Conservation (phyloP, 2,113 vertebrate species). For the Rhabdomys dilectus region DNA sequence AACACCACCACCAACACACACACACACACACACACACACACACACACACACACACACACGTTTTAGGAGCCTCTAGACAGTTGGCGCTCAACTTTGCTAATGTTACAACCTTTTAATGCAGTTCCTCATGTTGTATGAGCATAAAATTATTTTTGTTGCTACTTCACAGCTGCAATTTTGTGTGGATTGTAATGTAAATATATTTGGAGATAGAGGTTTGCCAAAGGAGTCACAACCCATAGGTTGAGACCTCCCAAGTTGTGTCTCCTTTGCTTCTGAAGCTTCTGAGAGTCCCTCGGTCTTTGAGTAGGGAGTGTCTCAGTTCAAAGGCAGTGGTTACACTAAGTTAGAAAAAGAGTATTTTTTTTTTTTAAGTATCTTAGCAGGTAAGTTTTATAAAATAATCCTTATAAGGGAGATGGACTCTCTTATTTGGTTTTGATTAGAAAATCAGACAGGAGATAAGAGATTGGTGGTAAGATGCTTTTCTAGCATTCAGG, state of each 20-base stretch:
- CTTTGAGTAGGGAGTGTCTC: neutral
- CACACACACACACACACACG: no score
- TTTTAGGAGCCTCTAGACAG: neutral
- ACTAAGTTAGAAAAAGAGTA: neutral
- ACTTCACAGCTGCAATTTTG: neutral
- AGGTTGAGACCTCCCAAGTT: no score
- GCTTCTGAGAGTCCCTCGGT: neutral
- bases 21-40: no score
- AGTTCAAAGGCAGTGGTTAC: neutral
- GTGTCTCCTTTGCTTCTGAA: neutral
- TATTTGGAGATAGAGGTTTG: neutral
- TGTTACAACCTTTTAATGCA: neutral
- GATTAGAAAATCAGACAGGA: neutral
- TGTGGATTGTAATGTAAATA: neutral
- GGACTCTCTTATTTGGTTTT: neutral
- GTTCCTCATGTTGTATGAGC: neutral
- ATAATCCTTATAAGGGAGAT: neutral
- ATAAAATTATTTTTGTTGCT: neutral
- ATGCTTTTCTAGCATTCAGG: neutral
- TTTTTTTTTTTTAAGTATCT: neutral
- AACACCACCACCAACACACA: no score
- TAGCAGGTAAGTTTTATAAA: neutral
- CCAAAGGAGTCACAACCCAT: neutral
- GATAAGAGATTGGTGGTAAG: neutral
- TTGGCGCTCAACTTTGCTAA: neutral